Base-by-base conservation (phyloP, 2,888 invertebrate species). In the Drosophila fungiperda region DNA sequence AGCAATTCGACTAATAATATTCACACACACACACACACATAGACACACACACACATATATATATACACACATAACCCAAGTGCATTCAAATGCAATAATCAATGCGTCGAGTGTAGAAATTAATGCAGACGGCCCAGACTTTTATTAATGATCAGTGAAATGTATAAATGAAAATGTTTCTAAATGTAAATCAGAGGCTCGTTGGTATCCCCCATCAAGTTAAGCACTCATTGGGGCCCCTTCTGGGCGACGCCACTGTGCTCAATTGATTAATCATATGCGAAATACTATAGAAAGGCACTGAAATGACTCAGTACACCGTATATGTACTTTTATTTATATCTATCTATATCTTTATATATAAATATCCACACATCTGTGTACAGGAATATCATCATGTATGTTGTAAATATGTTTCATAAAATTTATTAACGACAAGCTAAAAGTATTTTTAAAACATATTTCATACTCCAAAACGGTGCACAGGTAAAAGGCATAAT, bases 81-180 rank as follows among this genome's bases (percentile, higher is more conserved):
- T 77, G 57, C 15, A 57, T 42, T 32, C 3, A 57, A 57, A 57
- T 57, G 42, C 57, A 42, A 57, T 32, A 57, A 57, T 57, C 57
- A 57, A 57, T 57, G 75, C 75, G 29, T 57, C 29, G 26, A 57
- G 57, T 57, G 29, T 57, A 9, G 40, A 55, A 12, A 76, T 66
- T 76, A 63, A 70, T 76, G 53, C 63, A 73, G 78, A 78, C 86
- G 74, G 66, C 87, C 87, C 82, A 89, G 85, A 89, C 87, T 84
- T 80, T 86, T 86, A 87, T 84, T 86, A 86, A 86, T 86, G 85
- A 86, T 87, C 74, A 84, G 85, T 84, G 87, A 81, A 88, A 87
- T 82, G 65, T 59, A 50, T 77, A 79, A 89, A 81, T 79, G 57
- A 73, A 84, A 89, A 84, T 84, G 60, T 76, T 89, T 64, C 32